Evolutionary conservation across 2,888 invertebrate genomes (phyloP).

Genomic region (Phania funesta): DNA sequence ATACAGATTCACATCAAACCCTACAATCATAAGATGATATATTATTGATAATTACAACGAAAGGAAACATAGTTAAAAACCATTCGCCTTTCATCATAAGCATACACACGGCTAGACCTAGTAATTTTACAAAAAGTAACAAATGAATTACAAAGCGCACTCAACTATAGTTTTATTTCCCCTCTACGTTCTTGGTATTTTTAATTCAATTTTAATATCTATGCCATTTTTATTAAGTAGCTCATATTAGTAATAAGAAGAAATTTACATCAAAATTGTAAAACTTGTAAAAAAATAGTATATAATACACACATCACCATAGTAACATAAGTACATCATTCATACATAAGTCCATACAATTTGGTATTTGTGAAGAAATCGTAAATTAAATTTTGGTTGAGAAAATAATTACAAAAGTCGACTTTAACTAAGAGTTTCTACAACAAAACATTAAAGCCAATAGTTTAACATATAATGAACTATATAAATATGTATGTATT

Average conservation of each 20-base stretch:
- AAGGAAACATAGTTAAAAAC: conserved; percentile 9
- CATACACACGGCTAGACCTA: neutral
- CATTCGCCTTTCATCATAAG: conserved; percentile 67
- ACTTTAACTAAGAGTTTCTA: too few species aligned
- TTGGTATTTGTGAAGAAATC: too few species aligned
- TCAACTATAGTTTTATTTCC: conserved; percentile 19
- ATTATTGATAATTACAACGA: conserved; percentile 37
- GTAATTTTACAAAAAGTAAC: conserved; percentile 68
- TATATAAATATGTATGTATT: too few species aligned
- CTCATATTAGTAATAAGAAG: neutral
- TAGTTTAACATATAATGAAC: too few species aligned
- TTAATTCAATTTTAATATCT: conserved; percentile 30
- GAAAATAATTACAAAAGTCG: too few species aligned
- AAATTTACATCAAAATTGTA: too few species aligned
- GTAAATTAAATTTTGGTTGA: too few species aligned
- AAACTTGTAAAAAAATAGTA: too few species aligned
- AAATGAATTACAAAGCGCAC: conserved; percentile 73
- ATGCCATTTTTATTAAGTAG: conserved; percentile 20
- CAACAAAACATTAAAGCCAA: too few species aligned
- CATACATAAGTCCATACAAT: too few species aligned
- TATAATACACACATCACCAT: too few species aligned
- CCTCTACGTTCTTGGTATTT: conserved; percentile 7
- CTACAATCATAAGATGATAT: neutral
- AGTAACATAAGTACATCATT: too few species aligned
- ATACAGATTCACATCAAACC: neutral